These are phyloP conservation scores for Anabacerthia variegaticeps DNA, from an alignment of 2,797 vertebrate genomes.

Conservation along the genomic window DNA sequence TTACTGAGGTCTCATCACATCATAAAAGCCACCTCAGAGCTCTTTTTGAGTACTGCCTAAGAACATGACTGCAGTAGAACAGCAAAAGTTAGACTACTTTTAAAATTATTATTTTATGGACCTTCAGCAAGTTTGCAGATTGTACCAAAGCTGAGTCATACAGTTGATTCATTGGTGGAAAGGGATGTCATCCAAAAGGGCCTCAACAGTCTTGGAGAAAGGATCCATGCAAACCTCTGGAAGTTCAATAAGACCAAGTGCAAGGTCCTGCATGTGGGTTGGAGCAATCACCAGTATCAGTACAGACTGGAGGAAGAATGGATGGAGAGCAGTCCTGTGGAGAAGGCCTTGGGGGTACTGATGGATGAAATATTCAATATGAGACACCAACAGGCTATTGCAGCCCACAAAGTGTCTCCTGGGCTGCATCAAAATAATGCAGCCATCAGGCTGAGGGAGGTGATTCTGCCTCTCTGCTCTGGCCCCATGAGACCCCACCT, in stretches of 20 bases:
- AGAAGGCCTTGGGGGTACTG: background rate
- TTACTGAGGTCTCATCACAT: background rate
- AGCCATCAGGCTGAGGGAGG: background rate
- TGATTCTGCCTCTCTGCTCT: background rate
- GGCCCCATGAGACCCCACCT: background rate
- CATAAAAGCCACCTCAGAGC: background rate
- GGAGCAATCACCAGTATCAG: background rate
- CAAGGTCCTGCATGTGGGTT: background rate
- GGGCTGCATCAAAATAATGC: background rate
- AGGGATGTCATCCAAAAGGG: background rate
- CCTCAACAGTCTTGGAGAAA: background rate
- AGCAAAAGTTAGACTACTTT: background rate
- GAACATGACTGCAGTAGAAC: background rate
- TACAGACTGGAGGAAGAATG: background rate
- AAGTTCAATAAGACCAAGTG: background rate
- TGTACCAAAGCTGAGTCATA: background rate
- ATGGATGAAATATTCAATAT: background rate
- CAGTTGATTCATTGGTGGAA: background rate
- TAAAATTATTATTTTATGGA: background rate
- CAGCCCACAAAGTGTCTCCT: fast-evolving
- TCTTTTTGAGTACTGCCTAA: background rate
- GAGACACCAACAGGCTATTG: fast-evolving
- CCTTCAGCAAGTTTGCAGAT: background rate
- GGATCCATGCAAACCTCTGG: background rate
- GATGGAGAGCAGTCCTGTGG: fast-evolving